Conservation (phyloP, 2,797 vertebrate genomes). For the Otolemur crassicaudatus region DNA sequence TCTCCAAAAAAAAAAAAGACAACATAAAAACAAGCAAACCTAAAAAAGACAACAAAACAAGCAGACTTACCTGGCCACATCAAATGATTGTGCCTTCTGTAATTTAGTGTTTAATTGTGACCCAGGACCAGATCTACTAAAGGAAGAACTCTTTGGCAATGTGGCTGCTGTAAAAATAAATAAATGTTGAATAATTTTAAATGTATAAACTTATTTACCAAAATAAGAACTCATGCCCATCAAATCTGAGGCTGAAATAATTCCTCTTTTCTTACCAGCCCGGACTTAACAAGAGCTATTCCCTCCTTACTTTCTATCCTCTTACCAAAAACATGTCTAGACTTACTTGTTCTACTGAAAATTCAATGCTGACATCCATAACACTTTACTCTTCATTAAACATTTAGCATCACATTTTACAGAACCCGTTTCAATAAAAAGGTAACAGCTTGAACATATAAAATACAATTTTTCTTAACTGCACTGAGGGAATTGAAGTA, state of each 20-base stretch:
- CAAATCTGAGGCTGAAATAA: slow-evolving; percentile 24
- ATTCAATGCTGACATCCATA: neutral
- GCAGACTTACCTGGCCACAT: slow-evolving; percentile 92
- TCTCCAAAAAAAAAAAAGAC: too few relatives aligned
- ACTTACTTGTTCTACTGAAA: neutral
- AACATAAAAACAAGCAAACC: slow-evolving; percentile 59
- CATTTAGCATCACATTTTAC: neutral
- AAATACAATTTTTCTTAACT: neutral
- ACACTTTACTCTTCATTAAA: neutral
- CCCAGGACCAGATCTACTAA: slow-evolving; percentile 93
- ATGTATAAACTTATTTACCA: neutral
- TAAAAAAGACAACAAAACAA: neutral
- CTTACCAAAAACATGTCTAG: neutral
- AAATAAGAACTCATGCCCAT: neutral
- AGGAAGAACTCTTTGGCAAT: slow-evolving; percentile 97
- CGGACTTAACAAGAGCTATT: neutral
- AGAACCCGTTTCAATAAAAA: neutral
- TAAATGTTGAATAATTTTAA: slow-evolving; percentile 27
- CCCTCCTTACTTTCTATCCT: neutral
- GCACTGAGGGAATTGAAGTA: neutral
- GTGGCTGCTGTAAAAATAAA: slow-evolving; percentile 88
- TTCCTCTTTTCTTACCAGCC: neutral
- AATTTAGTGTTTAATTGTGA: slow-evolving; percentile 91
- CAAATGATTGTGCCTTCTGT: slow-evolving; percentile 96
- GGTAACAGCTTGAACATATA: neutral